Conservation (phyloP, 1,140 invertebrate species). For the Ceratosolen fusciceps region DNA sequence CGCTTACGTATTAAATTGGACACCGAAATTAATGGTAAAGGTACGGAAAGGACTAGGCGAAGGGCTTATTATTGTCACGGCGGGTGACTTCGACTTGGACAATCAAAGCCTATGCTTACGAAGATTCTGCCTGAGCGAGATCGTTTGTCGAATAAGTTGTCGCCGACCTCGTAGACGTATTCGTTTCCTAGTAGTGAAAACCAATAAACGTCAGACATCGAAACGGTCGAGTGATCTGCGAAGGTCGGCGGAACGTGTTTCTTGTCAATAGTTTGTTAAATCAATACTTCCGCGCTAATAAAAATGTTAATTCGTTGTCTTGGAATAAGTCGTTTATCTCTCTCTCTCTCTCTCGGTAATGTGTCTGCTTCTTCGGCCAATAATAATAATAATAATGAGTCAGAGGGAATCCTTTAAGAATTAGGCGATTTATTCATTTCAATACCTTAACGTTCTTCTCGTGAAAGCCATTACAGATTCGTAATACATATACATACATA, state of each 20-base stretch:
- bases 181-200: not conserved
- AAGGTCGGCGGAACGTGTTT: not conserved
- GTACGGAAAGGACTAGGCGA: too few relatives aligned
- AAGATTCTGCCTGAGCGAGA: not conserved
- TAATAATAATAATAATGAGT: too few relatives aligned
- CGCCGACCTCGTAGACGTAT: not conserved
- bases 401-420: too few relatives aligned
- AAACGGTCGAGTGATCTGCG: not conserved
- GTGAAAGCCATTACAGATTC: too few relatives aligned
- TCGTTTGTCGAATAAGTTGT: not conserved
- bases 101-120: too few relatives aligned
- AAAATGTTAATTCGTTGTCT: constrained; percentile 15
- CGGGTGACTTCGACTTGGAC: too few relatives aligned
- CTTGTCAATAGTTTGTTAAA: constrained; percentile 11
- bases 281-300: constrained; percentile 1
- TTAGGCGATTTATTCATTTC: too few relatives aligned
- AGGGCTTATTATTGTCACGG: not conserved
- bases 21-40: too few relatives aligned
- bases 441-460: too few relatives aligned
- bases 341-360: not conserved
- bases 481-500: too few relatives aligned
- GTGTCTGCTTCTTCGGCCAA: not conserved
- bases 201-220: not conserved
- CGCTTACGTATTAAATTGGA: too few relatives aligned
- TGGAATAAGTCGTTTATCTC: not conserved